Percentiles rank a stretch among this genome's conserved stretches.
Conservation (phyloP, 2,888 invertebrate species). For the Orthonychiurus folsomi region DNA sequence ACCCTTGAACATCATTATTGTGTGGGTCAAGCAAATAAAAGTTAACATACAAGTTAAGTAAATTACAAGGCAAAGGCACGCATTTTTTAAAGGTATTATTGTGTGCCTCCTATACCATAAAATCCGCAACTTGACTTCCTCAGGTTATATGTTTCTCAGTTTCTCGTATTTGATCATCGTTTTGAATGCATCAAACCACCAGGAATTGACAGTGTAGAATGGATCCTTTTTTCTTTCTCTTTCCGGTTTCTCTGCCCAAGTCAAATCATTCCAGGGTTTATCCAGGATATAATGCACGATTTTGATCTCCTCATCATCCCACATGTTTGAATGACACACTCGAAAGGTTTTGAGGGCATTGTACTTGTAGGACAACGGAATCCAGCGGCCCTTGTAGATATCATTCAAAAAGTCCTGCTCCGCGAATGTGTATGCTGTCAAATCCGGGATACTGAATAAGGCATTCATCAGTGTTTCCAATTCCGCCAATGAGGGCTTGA, state of each 20-base stretch:
- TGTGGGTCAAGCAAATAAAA: too few relatives aligned
- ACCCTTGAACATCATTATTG: too few relatives aligned
- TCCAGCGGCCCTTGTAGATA: neutral
- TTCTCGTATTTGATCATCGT: too few relatives aligned
- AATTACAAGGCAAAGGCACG: too few relatives aligned
- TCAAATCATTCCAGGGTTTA: slow-evolving; percentile 4
- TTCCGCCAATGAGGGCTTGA: neutral
- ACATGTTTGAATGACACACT: neutral
- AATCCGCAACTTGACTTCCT: too few relatives aligned
- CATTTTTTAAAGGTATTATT: too few relatives aligned
- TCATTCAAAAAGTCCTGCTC: slow-evolving; percentile 12
- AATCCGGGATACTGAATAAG: neutral
- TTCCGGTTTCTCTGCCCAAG: neutral
- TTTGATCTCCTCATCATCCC: slow-evolving; percentile 2
- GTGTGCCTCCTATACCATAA: too few relatives aligned
- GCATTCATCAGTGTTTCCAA: neutral
- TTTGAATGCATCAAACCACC: slow-evolving; percentile 7
- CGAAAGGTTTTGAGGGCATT: slow-evolving; percentile 3
- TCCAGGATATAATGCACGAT: slow-evolving; percentile 8
- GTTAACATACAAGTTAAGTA: too few relatives aligned
- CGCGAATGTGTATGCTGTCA: neutral
- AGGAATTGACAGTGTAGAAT: slow-evolving; percentile 7
- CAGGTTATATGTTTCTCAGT: too few relatives aligned
- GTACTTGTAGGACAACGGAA: slow-evolving; percentile 4
- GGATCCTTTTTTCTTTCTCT: neutral